Percentiles rank a stretch among this genome's conserved stretches.
phyloP scores from a whole-genome alignment of 2,797 vertebrate genomes.

The Aldrovandia affinis region DNA sequence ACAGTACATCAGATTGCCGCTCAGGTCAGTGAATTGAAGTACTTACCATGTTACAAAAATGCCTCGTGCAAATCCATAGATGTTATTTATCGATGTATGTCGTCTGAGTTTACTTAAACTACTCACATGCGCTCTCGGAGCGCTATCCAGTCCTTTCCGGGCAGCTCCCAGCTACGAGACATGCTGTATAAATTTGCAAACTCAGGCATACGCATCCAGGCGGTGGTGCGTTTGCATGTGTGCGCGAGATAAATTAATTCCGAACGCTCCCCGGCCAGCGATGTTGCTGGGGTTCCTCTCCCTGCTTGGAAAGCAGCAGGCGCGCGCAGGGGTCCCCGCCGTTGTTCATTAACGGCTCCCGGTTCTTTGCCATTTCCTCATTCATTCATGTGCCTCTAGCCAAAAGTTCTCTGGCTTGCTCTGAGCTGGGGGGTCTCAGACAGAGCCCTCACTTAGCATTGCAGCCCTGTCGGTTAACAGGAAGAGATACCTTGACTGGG shows the following conservation, averaged over 20 bases:
- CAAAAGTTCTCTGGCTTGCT: constrained; percentile 33
- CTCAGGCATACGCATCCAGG: constrained; percentile 20
- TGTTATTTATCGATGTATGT: not conserved
- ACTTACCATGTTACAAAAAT: constrained; percentile 39
- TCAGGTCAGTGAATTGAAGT: not conserved
- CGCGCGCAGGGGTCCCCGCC: constrained; percentile 10
- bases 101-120: not conserved
- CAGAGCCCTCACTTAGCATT: constrained; percentile 26
- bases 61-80: not conserved
- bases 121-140: constrained; percentile 8
- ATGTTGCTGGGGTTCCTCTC: constrained; percentile 7
- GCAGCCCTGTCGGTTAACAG: constrained; percentile 18
- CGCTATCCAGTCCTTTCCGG: not conserved
- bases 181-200: not conserved
- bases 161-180: not conserved
- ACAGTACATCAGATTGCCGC: not conserved
- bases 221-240: not conserved
- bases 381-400: constrained; percentile 31
- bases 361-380: constrained; percentile 33
- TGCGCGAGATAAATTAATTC: constrained; percentile 22
- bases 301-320: constrained; percentile 8
- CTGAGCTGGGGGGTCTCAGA: constrained; percentile 13
- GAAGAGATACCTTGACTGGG: constrained; percentile 25
- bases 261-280: constrained; percentile 3
- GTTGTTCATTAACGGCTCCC: constrained; percentile 26